Evolutionary conservation across 35 echinoderm and acorn worm species (phyloP).

Genomic region (Amphiura filiformis): DNA sequence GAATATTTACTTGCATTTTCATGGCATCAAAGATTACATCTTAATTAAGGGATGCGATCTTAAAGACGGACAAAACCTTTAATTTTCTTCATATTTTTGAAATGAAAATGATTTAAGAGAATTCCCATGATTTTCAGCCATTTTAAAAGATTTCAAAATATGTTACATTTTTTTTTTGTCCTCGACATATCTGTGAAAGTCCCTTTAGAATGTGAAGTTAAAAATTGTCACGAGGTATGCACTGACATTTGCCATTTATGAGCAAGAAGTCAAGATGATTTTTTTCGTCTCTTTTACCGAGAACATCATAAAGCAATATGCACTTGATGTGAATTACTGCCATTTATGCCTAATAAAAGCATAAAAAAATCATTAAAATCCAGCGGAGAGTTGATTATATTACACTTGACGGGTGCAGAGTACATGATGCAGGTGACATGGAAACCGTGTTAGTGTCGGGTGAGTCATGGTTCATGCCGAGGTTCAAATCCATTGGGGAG

Average conservation of each 20-base stretch:
- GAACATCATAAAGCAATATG: background rate
- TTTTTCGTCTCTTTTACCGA: background rate
- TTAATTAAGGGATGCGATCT: no score
- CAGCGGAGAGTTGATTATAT: background rate
- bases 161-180: no score
- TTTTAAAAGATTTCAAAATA: no score
- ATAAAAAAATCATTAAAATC: slow-evolving; percentile 1
- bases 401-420: background rate
- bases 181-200: no score
- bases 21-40: no score
- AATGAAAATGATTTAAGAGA: no score
- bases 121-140: no score
- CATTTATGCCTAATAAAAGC: background rate
- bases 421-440: background rate
- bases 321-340: background rate
- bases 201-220: background rate
- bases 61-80: no score
- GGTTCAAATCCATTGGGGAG: background rate
- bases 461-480: background rate
- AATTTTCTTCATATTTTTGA: no score
- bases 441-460: background rate
- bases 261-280: background rate
- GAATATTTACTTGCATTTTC: no score
- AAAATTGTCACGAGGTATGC: background rate
- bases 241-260: background rate